Base-by-base conservation (phyloP, 2,888 invertebrate genomes). In the Ectobius pallidus region DNA sequence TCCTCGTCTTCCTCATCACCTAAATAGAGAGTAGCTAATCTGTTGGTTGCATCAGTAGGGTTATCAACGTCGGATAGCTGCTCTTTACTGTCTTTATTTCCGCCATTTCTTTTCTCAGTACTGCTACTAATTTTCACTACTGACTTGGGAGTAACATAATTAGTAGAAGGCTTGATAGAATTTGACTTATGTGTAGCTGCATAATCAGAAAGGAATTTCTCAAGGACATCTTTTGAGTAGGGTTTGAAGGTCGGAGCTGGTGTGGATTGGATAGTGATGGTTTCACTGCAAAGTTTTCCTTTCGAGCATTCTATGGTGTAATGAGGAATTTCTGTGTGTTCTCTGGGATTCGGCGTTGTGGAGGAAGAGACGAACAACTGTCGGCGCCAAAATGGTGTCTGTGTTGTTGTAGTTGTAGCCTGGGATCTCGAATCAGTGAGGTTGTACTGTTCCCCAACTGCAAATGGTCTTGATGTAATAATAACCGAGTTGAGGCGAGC, bases 181-280 rank as follows among this genome's bases (percentile, higher is more conserved):
- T 63, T 70, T 52, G 70, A 61, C 44, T 55, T 74, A n/a, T n/a
- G n/a, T 16, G 71, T 52, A 18, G 86, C 87, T 0, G 88, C 86
- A 78, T 89, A 90, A 39, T 87, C 86, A 75, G 87, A 83, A 70
- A 89, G 84, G 77, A 88, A 88, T 77, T 90, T 88, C 75, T 89
- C 88, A 20, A 90, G 81, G 55, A 87, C 86, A 74, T 88, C 88
- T 2, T 79, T 77, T 0, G 80, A 78, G 70, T 78, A 79, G 1
- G 89, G 88, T 76, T 84, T 83, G 76, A 84, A 84, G 4, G 84
- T 84, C 4, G 84, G 83, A 16, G 81, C 78, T 78, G 72, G 78
- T n/a, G 74, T 80, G 78, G 25, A 20, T 61, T 72, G 44, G 14
- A 70, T 58, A 30, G 25, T 70, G 71, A 74, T 73, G 1, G 74